Evolutionary conservation across 1,140 invertebrate species (phyloP), one percentile per base, ranked within the genome.

Genomic region (Heliothis virescens): DNA sequence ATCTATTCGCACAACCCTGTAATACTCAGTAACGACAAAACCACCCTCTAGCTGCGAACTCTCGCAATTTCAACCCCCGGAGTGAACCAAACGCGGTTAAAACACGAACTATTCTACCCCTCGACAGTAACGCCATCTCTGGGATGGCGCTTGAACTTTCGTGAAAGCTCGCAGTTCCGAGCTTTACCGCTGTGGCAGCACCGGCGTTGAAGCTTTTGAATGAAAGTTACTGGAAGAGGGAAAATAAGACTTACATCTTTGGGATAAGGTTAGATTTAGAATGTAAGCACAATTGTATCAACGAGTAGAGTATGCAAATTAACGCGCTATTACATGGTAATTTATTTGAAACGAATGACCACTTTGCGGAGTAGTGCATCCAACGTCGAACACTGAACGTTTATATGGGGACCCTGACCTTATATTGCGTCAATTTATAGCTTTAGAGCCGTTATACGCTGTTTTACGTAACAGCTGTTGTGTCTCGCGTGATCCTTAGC

Each of bases 321-420:
- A 94, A 90, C 88, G 86, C 87, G 87, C 93, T 91, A 95, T 95
- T 95, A 95, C 93, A 93, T 93, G 93, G 94, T 94, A 95, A 95
- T 95, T 95, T 95, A 95, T 95, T 94, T 94, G 90, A 94, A 95
- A 94, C 91, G 93, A 95, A 95, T 95, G 95, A 95, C 95, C 94
- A 95, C 93, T 95, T 94, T 95, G 94, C 89, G 93, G 94, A 87
- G 89, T 87, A 90, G 92, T 94, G 93, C 94, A 95, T 83, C 79
- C 76, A 78, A 78, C 79, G 72, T 95, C 90, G 93, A 92, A 91
- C 90, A 88, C 91, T 92, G 92, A 94, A 92, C 93, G 93, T 94
- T 93, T 94, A 90, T 95, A 92, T 90, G 90, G 90, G 90, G 94
- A 94, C 95, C 95, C 89, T 95, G 95, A 95, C 94, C 95, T 95